Conservation (phyloP, 1,140 invertebrate genomes). For the Carposina sasakii region DNA sequence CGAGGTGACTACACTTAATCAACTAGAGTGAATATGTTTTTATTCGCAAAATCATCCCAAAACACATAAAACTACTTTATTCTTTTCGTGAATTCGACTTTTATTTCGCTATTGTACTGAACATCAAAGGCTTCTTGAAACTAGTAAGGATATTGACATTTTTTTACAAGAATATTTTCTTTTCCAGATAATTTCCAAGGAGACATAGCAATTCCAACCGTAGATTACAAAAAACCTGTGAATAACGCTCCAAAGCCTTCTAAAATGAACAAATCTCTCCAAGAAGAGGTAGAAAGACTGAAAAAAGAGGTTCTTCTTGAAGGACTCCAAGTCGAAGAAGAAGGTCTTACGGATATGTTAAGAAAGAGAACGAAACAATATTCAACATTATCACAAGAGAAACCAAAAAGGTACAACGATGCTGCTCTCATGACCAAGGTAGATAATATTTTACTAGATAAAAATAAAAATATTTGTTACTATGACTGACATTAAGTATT, state of each 20-base stretch:
- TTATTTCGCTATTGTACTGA: too few species aligned
- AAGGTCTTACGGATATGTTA: conserved; percentile 81
- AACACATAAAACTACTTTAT: not conserved
- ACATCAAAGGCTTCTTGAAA: too few species aligned
- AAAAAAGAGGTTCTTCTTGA: conserved; percentile 85
- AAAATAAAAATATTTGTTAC: too few species aligned
- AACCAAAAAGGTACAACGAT: conserved; percentile 72
- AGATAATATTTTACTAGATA: too few species aligned
- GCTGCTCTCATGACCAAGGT: conserved; percentile 63
- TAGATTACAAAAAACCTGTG: conserved; percentile 69
- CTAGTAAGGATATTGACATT: too few species aligned
- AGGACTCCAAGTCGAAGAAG: conserved; percentile 86
- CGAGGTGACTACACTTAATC: too few species aligned
- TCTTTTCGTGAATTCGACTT: conserved; percentile 11
- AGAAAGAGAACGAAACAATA: conserved; percentile 78
- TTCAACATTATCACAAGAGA: conserved; percentile 55
- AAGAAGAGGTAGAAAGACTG: conserved; percentile 83
- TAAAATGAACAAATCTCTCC: conserved; percentile 77
- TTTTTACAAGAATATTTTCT: too few species aligned
- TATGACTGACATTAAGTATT: too few species aligned
- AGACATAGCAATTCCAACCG: conserved; percentile 85
- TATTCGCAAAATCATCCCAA: conserved; percentile 1
- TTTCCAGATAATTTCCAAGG: conserved; percentile 82
- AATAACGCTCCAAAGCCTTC: conserved; percentile 59
- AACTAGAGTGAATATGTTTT: too few species aligned